Conservation (phyloP, 37 sponge, comb jelly and placozoan genomes). For the Ianthella basta region DNA sequence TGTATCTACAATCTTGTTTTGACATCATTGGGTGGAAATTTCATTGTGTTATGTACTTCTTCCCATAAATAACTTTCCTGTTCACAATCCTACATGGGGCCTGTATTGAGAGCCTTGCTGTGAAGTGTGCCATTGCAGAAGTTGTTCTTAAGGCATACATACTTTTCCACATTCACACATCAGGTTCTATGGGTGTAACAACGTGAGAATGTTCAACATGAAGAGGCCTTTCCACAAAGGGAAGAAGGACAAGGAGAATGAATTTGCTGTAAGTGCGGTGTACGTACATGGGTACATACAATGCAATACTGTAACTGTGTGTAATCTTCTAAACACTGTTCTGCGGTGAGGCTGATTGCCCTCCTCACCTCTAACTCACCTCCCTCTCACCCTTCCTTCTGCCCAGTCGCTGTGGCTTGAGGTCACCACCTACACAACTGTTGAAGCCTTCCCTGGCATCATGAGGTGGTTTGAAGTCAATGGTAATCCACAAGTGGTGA, state of each 20-base stretch:
- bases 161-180: neutral
- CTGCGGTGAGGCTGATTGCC: no score
- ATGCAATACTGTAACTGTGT: neutral
- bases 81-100: no score
- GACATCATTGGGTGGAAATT: no score
- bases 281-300: neutral
- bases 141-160: neutral
- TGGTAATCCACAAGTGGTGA: constrained; percentile 48
- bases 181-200: constrained; percentile 71
- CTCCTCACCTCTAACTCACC: no score
- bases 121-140: neutral
- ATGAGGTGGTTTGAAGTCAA: constrained; percentile 86
- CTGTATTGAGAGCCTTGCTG: no score
- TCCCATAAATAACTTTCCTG: no score
- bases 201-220: constrained; percentile 65
- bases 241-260: constrained; percentile 71
- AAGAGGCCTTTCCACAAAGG: constrained; percentile 77
- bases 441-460: constrained; percentile 75
- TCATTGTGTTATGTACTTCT: no score
- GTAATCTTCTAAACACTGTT: neutral
- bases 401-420: constrained; percentile 74
- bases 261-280: constrained; percentile 63
- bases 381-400: no score
- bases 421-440: constrained; percentile 67
- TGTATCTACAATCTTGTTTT: no score